Conservation (phyloP, 2,113 vertebrate species). For the Isurus oxyrinchus region DNA sequence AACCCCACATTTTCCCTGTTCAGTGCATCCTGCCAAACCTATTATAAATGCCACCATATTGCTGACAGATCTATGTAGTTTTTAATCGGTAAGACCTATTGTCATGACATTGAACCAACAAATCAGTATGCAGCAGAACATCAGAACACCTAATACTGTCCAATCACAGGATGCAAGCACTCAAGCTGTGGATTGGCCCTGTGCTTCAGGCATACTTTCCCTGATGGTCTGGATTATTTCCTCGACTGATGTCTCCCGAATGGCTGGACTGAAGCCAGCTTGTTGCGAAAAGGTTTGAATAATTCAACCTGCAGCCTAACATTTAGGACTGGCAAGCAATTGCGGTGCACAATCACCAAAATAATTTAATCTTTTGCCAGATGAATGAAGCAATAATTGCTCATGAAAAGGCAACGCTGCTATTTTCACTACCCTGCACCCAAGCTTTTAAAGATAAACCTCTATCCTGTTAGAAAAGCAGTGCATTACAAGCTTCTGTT, state of each 20-base stretch:
- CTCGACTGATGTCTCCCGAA: background rate
- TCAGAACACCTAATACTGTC: background rate
- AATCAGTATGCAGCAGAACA: background rate
- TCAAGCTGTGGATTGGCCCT: background rate
- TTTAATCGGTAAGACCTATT: conserved; percentile 5
- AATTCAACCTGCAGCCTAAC: background rate
- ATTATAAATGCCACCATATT: background rate
- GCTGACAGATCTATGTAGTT: background rate
- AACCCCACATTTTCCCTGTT: background rate
- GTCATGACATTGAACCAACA: conserved; percentile 19
- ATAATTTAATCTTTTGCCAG: background rate
- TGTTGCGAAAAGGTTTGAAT: background rate
- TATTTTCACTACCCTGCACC: background rate
- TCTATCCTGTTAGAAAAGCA: background rate
- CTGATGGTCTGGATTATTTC: background rate
- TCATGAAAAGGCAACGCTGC: background rate
- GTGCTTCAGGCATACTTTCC: background rate
- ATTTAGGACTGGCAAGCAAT: background rate
- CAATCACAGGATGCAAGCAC: background rate
- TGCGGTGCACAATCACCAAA: background rate
- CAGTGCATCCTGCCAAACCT: background rate
- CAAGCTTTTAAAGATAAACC: background rate
- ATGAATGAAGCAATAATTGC: background rate
- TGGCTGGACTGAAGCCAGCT: background rate
- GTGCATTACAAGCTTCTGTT: background rate